Base-by-base conservation (phyloP, 2,797 vertebrate species). In the Anomalospiza imberbis region DNA sequence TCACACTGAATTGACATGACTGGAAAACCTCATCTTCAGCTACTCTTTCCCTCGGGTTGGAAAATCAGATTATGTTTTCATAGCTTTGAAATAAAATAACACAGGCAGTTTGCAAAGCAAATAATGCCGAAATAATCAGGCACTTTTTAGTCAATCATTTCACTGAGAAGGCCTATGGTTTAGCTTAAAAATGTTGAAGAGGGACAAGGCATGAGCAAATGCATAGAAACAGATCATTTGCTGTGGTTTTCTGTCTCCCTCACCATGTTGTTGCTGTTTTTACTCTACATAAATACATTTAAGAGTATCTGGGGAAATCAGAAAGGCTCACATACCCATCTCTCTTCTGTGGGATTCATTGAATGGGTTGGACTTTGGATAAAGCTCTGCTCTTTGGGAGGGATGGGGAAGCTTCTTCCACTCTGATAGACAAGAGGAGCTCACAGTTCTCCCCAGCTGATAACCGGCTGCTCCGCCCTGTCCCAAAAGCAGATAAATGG, bases 41-140 rank as follows among this genome's bases (percentile, higher is more conserved):
- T 91, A 4, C 48, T 94, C 32, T 53, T 48, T 87, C 86, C 76
- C 54, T n/a, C 1, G 75, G 72, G 48, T 45, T 54, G 44, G 65
- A 94, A 75, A 95, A 97, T 92, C 82, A 80, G 70, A 85, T 96
- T 91, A 63, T 62, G 67, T 92, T 92, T 96, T 85, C 78, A 67
- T 13, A 51, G 68, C 57, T 94, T 96, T 71, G 55, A 92, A 95
- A 95, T 93, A 87, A 88, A 97, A 91, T 88, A 76, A 47, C 58
- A 65, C 17, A 45, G 50, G 45, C 20, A 55, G 66, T 83, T 67
- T 44, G 34, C 58, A 94, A 93, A 96, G 79, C 71, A 91, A 94
- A 89, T 84, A 96, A 94, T 63, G 44, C 63, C 81, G 45, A 85
- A 96, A 96, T 91, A 88, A 89, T 91, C 50, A 85, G 66, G 57